Conservation (phyloP, 2,888 invertebrate genomes). For the Tenodera sinensis region DNA sequence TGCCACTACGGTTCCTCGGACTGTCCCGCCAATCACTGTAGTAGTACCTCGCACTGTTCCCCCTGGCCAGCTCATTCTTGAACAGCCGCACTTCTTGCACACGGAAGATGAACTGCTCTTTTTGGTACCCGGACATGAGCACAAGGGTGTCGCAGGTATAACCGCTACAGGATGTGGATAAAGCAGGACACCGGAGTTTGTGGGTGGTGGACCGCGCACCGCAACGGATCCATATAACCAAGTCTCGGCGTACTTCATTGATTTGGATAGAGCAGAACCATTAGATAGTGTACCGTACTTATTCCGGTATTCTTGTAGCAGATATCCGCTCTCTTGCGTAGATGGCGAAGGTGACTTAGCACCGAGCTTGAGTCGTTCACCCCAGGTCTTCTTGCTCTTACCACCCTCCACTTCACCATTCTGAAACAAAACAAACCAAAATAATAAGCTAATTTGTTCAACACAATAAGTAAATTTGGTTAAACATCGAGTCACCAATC, state of each 20-base stretch:
- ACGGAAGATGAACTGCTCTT: conserved; percentile 60
- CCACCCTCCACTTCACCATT: neutral
- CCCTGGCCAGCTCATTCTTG: conserved; percentile 62
- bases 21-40: conserved; percentile 20
- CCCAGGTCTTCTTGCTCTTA: conserved; percentile 34
- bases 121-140: conserved; percentile 69
- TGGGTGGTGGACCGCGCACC: conserved; percentile 33
- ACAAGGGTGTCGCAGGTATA: conserved; percentile 45
- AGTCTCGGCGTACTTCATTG: conserved; percentile 81
- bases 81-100: conserved; percentile 81
- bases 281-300: conserved; percentile 52
- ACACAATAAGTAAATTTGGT: too few relatives aligned
- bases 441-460: neutral
- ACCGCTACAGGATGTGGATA: conserved; percentile 47
- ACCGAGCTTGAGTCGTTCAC: conserved; percentile 29
- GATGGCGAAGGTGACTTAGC: neutral
- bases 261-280: conserved; percentile 71
- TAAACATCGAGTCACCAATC: too few relatives aligned
- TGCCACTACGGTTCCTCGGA: conserved; percentile 12
- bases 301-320: conserved; percentile 33
- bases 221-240: conserved; percentile 78
- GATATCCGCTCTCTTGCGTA: conserved; percentile 13
- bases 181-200: conserved; percentile 43
- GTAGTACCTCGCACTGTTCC: conserved; percentile 23
- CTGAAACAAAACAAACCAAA: neutral